These are phyloP conservation scores for Bombus vancouverensis DNA, from an alignment of 1,140 invertebrate genomes.

Conservation along the genomic window DNA sequence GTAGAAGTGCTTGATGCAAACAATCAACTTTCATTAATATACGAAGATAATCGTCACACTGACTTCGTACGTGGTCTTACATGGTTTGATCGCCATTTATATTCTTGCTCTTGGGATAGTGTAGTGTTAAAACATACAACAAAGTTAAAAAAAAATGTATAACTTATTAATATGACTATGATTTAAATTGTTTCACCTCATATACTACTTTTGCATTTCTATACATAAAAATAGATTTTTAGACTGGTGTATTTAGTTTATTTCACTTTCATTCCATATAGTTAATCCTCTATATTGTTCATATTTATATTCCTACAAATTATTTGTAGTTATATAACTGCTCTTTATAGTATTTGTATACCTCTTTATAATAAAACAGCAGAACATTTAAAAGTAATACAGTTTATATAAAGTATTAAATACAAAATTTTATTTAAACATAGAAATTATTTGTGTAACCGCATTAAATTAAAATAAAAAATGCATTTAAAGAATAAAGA, in stretches of 20 bases:
- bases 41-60: slow-evolving; percentile 69
- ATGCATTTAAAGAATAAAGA: slow-evolving; percentile 17
- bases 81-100: slow-evolving; percentile 75
- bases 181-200: slow-evolving; percentile 15
- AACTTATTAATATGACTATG: slow-evolving; percentile 17
- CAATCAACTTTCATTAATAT: slow-evolving; percentile 62
- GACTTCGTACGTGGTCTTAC: slow-evolving; percentile 78
- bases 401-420: not conserved
- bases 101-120: slow-evolving; percentile 79
- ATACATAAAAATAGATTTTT: slow-evolving; percentile 32
- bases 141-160: not conserved
- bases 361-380: not conserved
- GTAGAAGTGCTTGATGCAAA: slow-evolving; percentile 73
- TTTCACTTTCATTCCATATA: not conserved
- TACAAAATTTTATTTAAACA: not conserved
- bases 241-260: not conserved
- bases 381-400: not conserved
- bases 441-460: not conserved
- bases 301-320: slow-evolving; percentile 23
- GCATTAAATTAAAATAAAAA: not conserved
- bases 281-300: not conserved
- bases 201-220: slow-evolving; percentile 16
- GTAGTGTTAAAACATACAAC: slow-evolving; percentile 69
- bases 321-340: slow-evolving; percentile 3
- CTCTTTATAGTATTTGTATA: not conserved